Evolutionary conservation across 2,888 invertebrate genomes (phyloP).

Genomic region (Baronia brevicornis): DNA sequence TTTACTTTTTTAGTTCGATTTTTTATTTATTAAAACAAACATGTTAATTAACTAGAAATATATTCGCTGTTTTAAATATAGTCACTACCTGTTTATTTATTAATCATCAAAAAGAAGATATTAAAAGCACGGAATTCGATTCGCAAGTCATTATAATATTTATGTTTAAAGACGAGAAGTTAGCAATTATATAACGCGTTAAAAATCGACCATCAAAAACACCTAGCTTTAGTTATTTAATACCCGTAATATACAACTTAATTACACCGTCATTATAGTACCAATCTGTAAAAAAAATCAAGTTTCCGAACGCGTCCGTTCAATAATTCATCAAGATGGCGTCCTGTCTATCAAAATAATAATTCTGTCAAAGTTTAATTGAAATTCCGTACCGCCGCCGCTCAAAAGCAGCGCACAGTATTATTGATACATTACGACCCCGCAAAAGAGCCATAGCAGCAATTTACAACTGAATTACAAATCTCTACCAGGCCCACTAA

Average conservation of each 20-base stretch:
- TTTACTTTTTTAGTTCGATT: constrained; percentile 1
- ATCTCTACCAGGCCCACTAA: constrained; percentile 64
- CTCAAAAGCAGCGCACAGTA: constrained; percentile 48
- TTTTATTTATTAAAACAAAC: constrained; percentile 2
- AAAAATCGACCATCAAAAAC: constrained; percentile 18
- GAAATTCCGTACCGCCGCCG: constrained; percentile 55
- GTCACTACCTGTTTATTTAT: constrained; percentile 7
- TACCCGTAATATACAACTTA: constrained; percentile 21
- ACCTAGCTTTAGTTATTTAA: constrained; percentile 9
- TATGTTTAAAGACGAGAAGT: constrained; percentile 5
- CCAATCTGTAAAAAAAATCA: constrained; percentile 34
- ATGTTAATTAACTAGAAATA: constrained; percentile 4
- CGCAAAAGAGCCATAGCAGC: constrained; percentile 63
- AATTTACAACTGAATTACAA: constrained; percentile 74
- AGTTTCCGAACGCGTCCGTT: constrained; percentile 30
- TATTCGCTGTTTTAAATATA: too few relatives aligned
- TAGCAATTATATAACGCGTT: constrained; percentile 15
- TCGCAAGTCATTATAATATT: too few relatives aligned
- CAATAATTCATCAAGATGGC: constrained; percentile 63
- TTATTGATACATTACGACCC: constrained; percentile 72
- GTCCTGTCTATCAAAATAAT: constrained; percentile 66
- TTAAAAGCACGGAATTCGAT: constrained; percentile 2
- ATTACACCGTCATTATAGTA: constrained; percentile 27
- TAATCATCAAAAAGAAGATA: constrained; percentile 1
- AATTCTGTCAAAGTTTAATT: constrained; percentile 73